Percentiles rank a stretch among this genome's conserved stretches.
These are phyloP conservation scores for Osmerus mordax DNA, from an alignment of 2,113 vertebrate species.

Conservation along the genomic window DNA sequence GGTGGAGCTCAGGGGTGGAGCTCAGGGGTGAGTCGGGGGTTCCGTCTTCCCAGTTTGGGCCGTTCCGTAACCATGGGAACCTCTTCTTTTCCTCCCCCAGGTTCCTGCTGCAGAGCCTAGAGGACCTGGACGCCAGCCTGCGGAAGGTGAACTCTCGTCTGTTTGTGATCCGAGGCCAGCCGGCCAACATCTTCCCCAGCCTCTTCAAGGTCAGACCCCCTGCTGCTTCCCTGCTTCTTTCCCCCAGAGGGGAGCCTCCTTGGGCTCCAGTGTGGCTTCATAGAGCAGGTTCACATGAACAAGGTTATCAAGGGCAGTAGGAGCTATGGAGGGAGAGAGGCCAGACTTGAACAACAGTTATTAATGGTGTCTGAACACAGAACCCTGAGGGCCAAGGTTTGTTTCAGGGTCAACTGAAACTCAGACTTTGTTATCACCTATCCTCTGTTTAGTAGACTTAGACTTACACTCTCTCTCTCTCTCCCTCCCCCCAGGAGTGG, in stretches of 20 bases:
- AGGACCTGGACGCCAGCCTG: slow-evolving; percentile 55
- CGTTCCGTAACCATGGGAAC: background rate
- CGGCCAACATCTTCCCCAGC: slow-evolving; percentile 56
- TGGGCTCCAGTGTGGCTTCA: too few species aligned
- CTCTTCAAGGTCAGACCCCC: slow-evolving; percentile 51
- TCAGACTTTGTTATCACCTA: too few species aligned
- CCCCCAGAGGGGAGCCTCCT: background rate
- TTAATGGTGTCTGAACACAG: too few species aligned
- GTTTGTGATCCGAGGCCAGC: slow-evolving; percentile 57
- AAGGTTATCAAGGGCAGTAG: too few species aligned
- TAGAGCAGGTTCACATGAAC: too few species aligned
- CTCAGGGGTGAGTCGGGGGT: too few species aligned
- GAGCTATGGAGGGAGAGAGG: too few species aligned
- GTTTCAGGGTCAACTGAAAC: too few species aligned
- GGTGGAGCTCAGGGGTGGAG: too few species aligned
- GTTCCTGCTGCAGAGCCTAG: slow-evolving; percentile 57
- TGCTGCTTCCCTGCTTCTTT: too few species aligned
- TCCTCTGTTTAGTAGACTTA: background rate
- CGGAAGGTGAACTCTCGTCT: slow-evolving; percentile 55
- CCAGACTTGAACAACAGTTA: too few species aligned
- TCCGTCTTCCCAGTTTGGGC: background rate
- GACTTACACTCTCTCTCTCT: background rate
- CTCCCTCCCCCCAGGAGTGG: slow-evolving; percentile 46
- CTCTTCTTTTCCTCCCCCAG: slow-evolving; percentile 22
- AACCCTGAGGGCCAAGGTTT: too few species aligned